Percentiles rank a stretch among this genome's conserved stretches.
Conservation (phyloP, 2,888 invertebrate species). For the Vanessa cardui region DNA sequence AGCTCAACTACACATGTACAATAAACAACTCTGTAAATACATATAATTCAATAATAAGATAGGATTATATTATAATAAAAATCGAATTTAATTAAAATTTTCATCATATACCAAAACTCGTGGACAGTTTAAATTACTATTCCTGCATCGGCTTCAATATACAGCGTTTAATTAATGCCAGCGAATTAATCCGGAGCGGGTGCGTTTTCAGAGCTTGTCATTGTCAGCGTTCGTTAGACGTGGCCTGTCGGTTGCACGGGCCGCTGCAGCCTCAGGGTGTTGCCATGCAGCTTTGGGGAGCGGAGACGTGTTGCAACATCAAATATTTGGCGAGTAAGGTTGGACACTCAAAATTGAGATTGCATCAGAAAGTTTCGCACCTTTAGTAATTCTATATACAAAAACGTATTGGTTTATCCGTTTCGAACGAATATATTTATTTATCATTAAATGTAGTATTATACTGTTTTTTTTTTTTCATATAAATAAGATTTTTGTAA, state of each 20-base stretch:
- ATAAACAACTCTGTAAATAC: not conserved
- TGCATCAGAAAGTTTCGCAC: too few species aligned
- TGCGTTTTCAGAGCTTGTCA: constrained; percentile 56
- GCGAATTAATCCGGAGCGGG: constrained; percentile 53
- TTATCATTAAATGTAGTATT: too few species aligned
- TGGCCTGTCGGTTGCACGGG: constrained; percentile 32
- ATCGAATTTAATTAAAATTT: constrained; percentile 38
- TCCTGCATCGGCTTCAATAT: constrained; percentile 39
- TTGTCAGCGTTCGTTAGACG: constrained; percentile 50
- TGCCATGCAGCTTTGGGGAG: constrained; percentile 2
- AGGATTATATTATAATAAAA: constrained; percentile 21
- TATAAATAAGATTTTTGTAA: too few species aligned
- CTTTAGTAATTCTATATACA: too few species aligned
- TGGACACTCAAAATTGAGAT: not conserved
- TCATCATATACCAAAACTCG: constrained; percentile 30
- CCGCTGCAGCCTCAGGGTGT: constrained; percentile 19
- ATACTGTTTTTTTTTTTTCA: too few species aligned
- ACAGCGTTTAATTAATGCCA: constrained; percentile 58
- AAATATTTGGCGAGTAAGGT: not conserved
- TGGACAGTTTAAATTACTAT: constrained; percentile 43
- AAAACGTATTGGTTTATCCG: too few species aligned
- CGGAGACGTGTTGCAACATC: not conserved
- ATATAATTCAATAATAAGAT: not conserved
- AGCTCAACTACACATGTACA: too few species aligned
- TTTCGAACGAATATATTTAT: too few species aligned